Base-by-base conservation (phyloP, 2,113 vertebrate genomes). In the Gasterosteus aculeatus region DNA sequence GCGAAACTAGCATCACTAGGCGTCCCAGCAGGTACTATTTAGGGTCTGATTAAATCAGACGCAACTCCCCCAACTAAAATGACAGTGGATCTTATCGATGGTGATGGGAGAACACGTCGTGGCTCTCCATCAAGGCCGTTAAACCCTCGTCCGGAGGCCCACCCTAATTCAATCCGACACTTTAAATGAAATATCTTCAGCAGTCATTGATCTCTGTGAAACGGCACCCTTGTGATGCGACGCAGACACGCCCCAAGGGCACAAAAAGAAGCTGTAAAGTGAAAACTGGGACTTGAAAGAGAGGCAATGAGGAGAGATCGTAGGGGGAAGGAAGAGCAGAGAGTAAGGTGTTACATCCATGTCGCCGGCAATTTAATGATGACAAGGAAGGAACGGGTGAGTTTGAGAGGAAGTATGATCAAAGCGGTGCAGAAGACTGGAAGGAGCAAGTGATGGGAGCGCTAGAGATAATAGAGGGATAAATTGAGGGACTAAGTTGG, bases 1-100 rank as follows among this genome's bases (percentile, higher is more conserved):
- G 33, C 5, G 33, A 46, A 59, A 57, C 19, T 29, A 60, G 60
- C 39, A 47, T 68, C 44, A 49, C 71, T 80, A 72, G 77, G 74
- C 26, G n/a, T 29, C 63, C 66, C 73, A 86, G 69, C 80, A 89
- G 82, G 85, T 86, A 46, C n/a, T 8, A 66, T 78, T 85, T 66
- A 66, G 38, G 35, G 62, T 69, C 81, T 14, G 31, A 85, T 87
- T 79, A 86, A 26, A 88, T 90, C 82, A 83, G 87, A 84, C 12
- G 1, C 66, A 66, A 38, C 58, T 63, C 18, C 5, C 4, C 31
- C 68, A 38, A 63, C 53, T 16, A 38, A 86, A 85, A 85, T 70
- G 75, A 83, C 86, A 82, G 86, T 61, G 22, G 67, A 66, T 69
- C 72, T 89, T 82, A 91, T 91, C 69, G n/a, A 79, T 76, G 66